Percentiles rank a stretch among this genome's conserved stretches.
phyloP scores from a whole-genome alignment of 2,797 vertebrate genomes.

The Rhincodon typus region DNA sequence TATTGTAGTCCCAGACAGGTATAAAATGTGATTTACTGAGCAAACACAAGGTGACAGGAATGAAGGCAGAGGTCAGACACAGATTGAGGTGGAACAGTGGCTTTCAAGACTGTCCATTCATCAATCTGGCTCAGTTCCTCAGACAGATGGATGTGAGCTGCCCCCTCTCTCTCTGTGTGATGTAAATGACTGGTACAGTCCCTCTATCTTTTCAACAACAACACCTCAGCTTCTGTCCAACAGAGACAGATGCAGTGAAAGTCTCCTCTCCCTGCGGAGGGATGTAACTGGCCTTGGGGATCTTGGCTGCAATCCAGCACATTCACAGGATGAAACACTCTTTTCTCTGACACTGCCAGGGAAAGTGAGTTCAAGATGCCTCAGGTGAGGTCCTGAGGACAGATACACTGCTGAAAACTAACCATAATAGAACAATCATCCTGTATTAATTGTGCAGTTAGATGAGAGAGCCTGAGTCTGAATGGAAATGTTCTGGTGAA shows the following conservation, averaged over 20 bases:
- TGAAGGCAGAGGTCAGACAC: not conserved
- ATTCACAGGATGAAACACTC: constrained; percentile 8
- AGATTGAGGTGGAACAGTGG: not conserved
- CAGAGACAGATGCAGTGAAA: constrained; percentile 25
- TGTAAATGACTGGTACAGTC: not conserved
- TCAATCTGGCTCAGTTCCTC: constrained; percentile 21
- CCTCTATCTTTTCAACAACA: constrained; percentile 18
- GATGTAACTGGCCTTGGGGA: not conserved
- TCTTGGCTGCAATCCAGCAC: not conserved
- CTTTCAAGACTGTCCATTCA: constrained; percentile 16
- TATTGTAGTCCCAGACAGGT: not conserved
- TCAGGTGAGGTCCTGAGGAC: not conserved
- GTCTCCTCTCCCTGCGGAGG: constrained; percentile 19
- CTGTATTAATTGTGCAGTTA: constrained; percentile 2
- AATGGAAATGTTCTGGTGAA: not conserved
- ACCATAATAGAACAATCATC: not conserved
- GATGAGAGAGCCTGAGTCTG: not conserved
- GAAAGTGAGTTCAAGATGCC: not conserved
- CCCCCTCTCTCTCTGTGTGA: not conserved
- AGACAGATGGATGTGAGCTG: constrained; percentile 1
- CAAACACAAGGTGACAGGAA: not conserved
- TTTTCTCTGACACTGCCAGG: constrained; percentile 25
- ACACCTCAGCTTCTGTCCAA: not conserved
- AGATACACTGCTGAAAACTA: not conserved
- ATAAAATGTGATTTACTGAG: not conserved